A percentile compares a stretch with the other conserved stretches of the same genome.
Evolutionary conservation across 2,888 invertebrate species (phyloP).

Genomic region (Drosophila mulleri): DNA sequence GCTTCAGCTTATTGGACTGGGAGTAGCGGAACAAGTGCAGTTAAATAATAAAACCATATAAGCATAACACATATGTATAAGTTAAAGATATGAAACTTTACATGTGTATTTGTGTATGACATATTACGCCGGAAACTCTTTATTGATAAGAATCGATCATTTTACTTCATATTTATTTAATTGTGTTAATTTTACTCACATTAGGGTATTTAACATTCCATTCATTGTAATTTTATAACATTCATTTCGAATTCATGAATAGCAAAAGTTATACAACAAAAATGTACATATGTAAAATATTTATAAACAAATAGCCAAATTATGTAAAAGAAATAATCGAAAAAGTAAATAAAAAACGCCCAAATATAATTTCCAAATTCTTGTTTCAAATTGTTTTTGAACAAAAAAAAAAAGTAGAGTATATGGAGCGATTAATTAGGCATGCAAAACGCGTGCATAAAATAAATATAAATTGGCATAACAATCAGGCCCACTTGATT

Average conservation of each 20-base stretch:
- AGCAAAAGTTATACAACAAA: conserved; percentile 20
- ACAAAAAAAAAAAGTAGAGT: not conserved
- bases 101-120: no score
- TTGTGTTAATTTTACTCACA: no score
- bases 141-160: no score
- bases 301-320: conserved; percentile 26
- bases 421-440: conserved; percentile 37
- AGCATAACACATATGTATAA: no score
- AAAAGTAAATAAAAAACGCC: conserved; percentile 8
- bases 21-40: no score
- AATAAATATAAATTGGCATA: conserved; percentile 61
- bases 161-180: no score
- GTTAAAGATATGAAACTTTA: no score
- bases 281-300: conserved; percentile 19
- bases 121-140: no score
- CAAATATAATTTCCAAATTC: not conserved
- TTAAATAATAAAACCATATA: no score
- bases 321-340: not conserved
- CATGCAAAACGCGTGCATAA: conserved; percentile 75
- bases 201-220: not conserved
- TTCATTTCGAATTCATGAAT: conserved; percentile 23
- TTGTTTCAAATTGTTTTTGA: not conserved
- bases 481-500: conserved; percentile 11
- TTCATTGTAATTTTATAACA: not conserved
- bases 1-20: no score